Base-by-base conservation (phyloP, 2,888 invertebrate species). In the Euplexia lucipara region DNA sequence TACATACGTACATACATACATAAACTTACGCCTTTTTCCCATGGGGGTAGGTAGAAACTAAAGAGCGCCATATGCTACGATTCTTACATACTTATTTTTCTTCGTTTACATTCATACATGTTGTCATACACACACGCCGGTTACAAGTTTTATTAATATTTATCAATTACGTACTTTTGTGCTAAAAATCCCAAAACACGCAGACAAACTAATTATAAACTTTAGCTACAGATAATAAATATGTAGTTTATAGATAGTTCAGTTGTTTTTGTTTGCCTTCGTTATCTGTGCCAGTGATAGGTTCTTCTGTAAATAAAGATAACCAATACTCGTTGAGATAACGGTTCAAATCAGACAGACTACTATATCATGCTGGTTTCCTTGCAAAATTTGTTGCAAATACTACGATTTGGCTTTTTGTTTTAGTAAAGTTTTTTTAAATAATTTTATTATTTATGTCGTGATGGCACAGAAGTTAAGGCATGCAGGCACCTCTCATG, bases 201-300 rank as follows among this genome's bases (percentile, higher is more conserved):
- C 52, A 54, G 44, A 78, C 76, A 63, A 44, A 51, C 37, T 41
- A 8, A 64, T 52, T 44, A 16, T 26, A 3, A n/a, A 3, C 20
- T 47, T 26, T 60, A 54, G 18, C 8, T 56, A 51, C 34, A 63
- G 59, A 64, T 72, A 56, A 75, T 69, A 63, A 76, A 74, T 67
- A 61, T 48, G 48, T 78, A 68, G 57, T 63, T 65, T 59, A 48
- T 60, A 79, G 75, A 72, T 78, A 64, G 49, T 57, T 73, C 59
- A 65, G 74, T 86, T 90, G 87, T 89, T 89, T 87, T 85, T 89
- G 86, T 89, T 89, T 86, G 85, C 70, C 62, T 6, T 10, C 6
- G 45, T 65, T 83, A 88, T 88, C 88, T 78, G 45, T 12, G n/a
- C 45, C 35, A 61, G 61, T 67, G 86, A 89, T 87, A 88, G 78